Evolutionary conservation across 1,140 invertebrate species (phyloP), one percentile per base, ranked within the genome.

Genomic region (Hycleus cichorii): DNA sequence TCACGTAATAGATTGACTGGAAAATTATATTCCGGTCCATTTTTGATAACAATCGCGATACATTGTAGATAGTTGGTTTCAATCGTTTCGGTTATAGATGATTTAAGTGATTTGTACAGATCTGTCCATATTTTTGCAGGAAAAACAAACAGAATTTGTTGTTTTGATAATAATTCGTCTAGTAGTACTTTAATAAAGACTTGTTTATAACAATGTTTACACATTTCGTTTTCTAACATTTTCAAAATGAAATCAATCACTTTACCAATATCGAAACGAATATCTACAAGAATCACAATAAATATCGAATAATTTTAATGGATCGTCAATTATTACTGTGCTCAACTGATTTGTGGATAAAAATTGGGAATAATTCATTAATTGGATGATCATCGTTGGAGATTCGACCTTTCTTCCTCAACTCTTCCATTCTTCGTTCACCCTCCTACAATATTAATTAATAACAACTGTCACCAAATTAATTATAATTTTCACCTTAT

Each of bases 191-290:
- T 53, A 10, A 69, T 39, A 54, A 66, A 64, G 10, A 46, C 40
- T 39, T 42, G 8, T 27, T 57, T 42, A 47, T 46, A 61, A 52
- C 56, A 67, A 39, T 60, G 54, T 53, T 61, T 62, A 61, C 61
- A 62, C 6, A 39, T 46, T 12, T 55, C 47, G 43, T 61, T 60
- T 24, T 57, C 46, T 32, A 69, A 58, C 26, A 57, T 60, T 5
- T 65, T 59, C 7, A 64, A 40, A 32, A 68, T 55, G 51, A 62
- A 67, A 45, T 52, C 51, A n/a, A 65, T 45, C 32, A 69, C 44
- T 44, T 47, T 56, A 11, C 25, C 8, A 39, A 51, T 46, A 49
- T 25, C 27, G 11, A 54, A 55, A 9, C 11, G 6, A 25, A 27
- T 8, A 18, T 2, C 11, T 58, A 39, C 24, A 44, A 27, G 32